Evolutionary conservation across 2,888 invertebrate genomes (phyloP).

Genomic region (Steinernema carpocapsae): DNA sequence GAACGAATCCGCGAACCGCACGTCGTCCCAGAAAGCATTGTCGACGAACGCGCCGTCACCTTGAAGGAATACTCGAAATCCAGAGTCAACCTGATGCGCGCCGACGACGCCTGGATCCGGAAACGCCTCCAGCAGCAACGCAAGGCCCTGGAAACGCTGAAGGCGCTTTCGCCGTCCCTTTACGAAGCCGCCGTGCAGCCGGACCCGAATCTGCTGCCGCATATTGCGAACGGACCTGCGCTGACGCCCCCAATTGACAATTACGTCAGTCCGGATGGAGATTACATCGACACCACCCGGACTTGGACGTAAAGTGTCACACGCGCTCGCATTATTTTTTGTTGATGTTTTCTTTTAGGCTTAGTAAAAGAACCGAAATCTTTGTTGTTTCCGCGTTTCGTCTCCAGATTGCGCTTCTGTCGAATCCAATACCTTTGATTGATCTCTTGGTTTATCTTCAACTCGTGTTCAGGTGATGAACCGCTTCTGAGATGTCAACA

Average conservation of each 20-base stretch:
- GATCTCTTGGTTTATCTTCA: background rate
- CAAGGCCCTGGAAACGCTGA: constrained; percentile 81
- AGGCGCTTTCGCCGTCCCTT: constrained; percentile 82
- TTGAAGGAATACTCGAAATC: constrained; percentile 55
- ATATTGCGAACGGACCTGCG: constrained; percentile 78
- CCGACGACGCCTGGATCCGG: constrained; percentile 78
- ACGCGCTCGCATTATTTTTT: background rate
- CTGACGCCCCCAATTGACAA: constrained; percentile 82
- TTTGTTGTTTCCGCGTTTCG: background rate
- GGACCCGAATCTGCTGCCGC: constrained; percentile 79
- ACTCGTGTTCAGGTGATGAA: background rate
- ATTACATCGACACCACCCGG: constrained; percentile 80
- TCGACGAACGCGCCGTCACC: constrained; percentile 70
- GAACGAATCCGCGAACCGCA: constrained; percentile 61
- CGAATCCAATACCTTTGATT: background rate
- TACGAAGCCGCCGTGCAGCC: constrained; percentile 77
- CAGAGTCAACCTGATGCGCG: constrained; percentile 45
- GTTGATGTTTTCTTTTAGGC: constrained; percentile 22
- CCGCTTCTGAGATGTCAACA: background rate
- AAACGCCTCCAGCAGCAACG: constrained; percentile 77
- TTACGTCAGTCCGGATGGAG: constrained; percentile 86
- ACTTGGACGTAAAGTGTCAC: constrained; percentile 18
- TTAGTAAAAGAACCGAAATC: background rate
- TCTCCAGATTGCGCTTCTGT: constrained; percentile 8
- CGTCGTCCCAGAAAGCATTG: constrained; percentile 72